phyloP scores from a whole-genome alignment of 2,888 invertebrate species.

The Synergus umbraculus region DNA sequence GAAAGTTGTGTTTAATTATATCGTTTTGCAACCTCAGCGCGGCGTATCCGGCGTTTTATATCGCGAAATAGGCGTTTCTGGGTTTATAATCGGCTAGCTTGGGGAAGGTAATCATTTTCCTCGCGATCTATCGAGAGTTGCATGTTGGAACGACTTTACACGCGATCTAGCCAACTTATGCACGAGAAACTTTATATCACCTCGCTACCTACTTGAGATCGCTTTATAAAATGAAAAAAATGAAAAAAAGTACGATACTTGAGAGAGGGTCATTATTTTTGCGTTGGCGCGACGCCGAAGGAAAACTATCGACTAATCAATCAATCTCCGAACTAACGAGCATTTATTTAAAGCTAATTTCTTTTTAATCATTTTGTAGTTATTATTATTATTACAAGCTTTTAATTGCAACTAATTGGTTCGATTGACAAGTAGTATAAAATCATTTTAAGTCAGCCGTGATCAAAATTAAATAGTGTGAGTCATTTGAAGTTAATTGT shows the following conservation, averaged over 20 bases:
- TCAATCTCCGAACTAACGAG: not conserved
- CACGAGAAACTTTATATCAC: conserved; percentile 19
- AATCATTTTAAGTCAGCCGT: not conserved
- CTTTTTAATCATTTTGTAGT: not conserved
- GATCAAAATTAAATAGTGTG: too few relatives aligned
- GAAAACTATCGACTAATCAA: not conserved
- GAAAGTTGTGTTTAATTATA: conserved; percentile 21
- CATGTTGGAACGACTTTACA: conserved; percentile 44
- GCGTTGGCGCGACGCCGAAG: not conserved
- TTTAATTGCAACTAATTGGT: not conserved
- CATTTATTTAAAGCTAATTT: not conserved
- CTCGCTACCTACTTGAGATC: conserved; percentile 25
- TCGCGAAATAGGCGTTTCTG: conserved; percentile 16
- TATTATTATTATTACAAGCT: not conserved
- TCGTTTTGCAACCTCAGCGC: not conserved
- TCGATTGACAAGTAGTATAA: not conserved
- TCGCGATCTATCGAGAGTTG: conserved; percentile 40
- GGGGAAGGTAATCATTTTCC: conserved; percentile 42
- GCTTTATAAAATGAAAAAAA: conserved; percentile 38
- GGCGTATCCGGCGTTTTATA: conserved; percentile 17
- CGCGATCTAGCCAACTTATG: conserved; percentile 46
- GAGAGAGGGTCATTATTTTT: not conserved
- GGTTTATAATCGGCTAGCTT: conserved; percentile 46
- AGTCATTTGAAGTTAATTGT: too few relatives aligned
- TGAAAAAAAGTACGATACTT: not conserved